phyloP scores from a whole-genome alignment of 1,140 invertebrate genomes.

The Antheraea mylitta region DNA sequence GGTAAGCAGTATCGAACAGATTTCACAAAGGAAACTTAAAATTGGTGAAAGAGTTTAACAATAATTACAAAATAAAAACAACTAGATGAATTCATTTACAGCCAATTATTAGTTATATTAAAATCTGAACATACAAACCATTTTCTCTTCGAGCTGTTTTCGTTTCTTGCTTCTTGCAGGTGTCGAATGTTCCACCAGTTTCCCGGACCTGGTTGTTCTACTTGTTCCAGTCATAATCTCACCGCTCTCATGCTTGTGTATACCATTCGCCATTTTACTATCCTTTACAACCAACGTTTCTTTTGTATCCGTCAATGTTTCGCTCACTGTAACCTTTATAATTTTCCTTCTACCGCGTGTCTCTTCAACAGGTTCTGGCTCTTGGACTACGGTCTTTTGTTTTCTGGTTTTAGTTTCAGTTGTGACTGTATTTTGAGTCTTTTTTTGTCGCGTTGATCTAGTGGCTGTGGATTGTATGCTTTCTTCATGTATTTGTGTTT shows the following conservation, averaged over 20 bases:
- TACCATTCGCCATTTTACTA: background rate
- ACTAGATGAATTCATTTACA: too few species aligned
- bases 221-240: background rate
- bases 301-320: too few species aligned
- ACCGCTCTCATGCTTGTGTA: background rate
- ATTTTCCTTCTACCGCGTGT: constrained; percentile 3
- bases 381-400: constrained; percentile 4
- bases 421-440: too few species aligned
- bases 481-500: constrained; percentile 17
- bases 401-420: constrained; percentile 3
- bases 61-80: too few species aligned
- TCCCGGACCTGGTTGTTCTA: background rate
- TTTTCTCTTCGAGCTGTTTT: background rate
- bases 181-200: background rate
- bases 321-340: background rate
- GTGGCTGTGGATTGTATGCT: background rate
- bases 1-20: too few species aligned
- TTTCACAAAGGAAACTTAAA: too few species aligned
- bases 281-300: too few species aligned
- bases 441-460: background rate
- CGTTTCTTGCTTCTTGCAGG: background rate
- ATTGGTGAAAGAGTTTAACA: too few species aligned
- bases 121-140: background rate
- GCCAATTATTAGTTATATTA: too few species aligned
- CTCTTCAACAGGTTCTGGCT: constrained; percentile 8